Evolutionary conservation across 2,113 vertebrate genomes (phyloP), one percentile per base, ranked within the genome.

Genomic region (Empidonax traillii): DNA sequence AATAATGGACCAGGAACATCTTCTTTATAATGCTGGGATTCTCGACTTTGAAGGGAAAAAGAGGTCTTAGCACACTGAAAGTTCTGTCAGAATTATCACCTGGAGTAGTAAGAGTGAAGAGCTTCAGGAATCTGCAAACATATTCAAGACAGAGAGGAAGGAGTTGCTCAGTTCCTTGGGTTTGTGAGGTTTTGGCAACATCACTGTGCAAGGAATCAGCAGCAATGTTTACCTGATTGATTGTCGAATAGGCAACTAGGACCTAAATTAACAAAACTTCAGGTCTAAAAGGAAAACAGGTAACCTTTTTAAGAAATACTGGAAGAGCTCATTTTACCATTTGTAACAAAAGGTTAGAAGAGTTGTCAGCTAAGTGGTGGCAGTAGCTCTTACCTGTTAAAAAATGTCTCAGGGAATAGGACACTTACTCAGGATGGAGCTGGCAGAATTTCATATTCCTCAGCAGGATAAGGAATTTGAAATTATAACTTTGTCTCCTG

Each of bases 141-240:
- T 14, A 4, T 3, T 56, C 49, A 31, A 4, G 12, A 3, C 0
- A 2, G 30, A 46, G 2, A 61, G 59, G 39, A 44, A 58, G 33
- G 66, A 43, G 6, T 14, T 47, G 30, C 76, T 63, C 52, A 21
- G 4, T 17, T 37, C 17, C 41, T 66, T 1, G 0, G 21, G 28
- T 46, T 28, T 51, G 9, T 41, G 66, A 59, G 58, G 37, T 18
- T 85, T 75, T 63, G 56, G 55, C 72, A 75, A 37, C 58, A 61
- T 8, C 33, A 1, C 44, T 77, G 68, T 14, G 47, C 25, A 27
- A 86, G 53, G 44, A 55, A 39, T 20, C 7, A 61, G 82, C 83
- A 79, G 75, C 87, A 43, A 2, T 6, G 37, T 47, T n/a, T 17
- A 52, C 24, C 78, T 72, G 33, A 39, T 24, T 59, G 58, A 39